These are phyloP conservation scores for Helicoverpa zea DNA, from an alignment of 1,140 invertebrate genomes.

Conservation along the genomic window DNA sequence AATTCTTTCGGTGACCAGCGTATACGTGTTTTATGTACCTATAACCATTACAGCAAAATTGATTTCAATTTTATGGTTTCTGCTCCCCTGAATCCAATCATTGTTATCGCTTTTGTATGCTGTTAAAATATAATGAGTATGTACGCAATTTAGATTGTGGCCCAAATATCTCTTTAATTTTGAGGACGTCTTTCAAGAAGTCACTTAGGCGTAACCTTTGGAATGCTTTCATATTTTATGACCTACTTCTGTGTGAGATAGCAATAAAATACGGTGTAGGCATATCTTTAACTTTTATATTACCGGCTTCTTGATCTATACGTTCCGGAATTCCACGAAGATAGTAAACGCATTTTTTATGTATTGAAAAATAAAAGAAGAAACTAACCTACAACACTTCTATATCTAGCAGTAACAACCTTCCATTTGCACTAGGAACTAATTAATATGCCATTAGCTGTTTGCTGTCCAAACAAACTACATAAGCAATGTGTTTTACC, in stretches of 20 bases:
- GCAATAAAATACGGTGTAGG: conserved; percentile 32
- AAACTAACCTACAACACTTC: neutral
- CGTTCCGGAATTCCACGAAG: neutral
- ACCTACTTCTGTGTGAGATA: conserved; percentile 20
- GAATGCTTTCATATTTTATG: conserved; percentile 32
- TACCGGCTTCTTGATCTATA: neutral
- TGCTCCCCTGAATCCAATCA: conserved; percentile 85
- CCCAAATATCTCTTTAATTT: conserved; percentile 56
- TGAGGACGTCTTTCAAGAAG: conserved; percentile 33
- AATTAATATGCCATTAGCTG: conserved; percentile 32
- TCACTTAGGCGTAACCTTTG: conserved; percentile 17
- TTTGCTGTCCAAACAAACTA: conserved; percentile 25
- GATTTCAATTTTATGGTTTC: conserved; percentile 86
- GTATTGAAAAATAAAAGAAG: neutral
- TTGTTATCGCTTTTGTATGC: conserved; percentile 83
- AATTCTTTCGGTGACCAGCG: conserved; percentile 73
- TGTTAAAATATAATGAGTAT: conserved; percentile 82
- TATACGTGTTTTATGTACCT: conserved; percentile 80
- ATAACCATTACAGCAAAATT: conserved; percentile 85
- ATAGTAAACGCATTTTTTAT: neutral
- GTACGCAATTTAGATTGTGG: conserved; percentile 63
- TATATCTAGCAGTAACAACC: neutral
- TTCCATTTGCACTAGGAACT: conserved; percentile 14
- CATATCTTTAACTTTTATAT: conserved; percentile 24
- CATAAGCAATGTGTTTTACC: neutral